Evolutionary conservation across 2,888 invertebrate species (phyloP).

Genomic region (Mythimna lalbum): DNA sequence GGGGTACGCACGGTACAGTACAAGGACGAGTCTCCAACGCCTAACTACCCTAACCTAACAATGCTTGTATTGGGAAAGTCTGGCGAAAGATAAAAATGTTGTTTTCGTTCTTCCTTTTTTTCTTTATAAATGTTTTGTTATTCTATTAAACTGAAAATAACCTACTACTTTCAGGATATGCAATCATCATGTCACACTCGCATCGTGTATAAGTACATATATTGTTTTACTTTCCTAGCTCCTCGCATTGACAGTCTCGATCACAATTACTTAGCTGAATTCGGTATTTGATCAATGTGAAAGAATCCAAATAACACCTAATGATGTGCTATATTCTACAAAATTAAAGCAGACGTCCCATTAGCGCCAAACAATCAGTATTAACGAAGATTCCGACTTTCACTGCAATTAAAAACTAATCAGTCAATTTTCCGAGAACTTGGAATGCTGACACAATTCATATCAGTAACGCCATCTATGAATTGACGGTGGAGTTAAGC

Average conservation of each 20-base stretch:
- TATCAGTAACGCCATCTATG: conserved; percentile 64
- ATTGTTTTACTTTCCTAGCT: not conserved
- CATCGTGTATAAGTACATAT: not conserved
- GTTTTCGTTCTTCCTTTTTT: no score
- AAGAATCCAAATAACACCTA: conserved; percentile 22
- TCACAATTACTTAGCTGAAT: no score
- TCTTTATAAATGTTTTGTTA: no score
- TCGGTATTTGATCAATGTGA: conserved; percentile 3
- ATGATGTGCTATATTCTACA: conserved; percentile 34
- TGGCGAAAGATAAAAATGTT: not conserved
- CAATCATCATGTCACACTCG: not conserved
- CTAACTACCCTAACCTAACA: conserved; percentile 7
- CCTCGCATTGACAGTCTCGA: not conserved
- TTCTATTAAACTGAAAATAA: no score
- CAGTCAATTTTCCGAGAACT: conserved; percentile 56
- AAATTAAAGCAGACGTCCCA: conserved; percentile 34
- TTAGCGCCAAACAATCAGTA: conserved; percentile 41
- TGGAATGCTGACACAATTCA: conserved; percentile 19
- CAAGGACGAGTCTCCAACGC: not conserved
- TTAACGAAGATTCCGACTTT: conserved; percentile 56
- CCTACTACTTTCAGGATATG: no score
- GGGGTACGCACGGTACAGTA: not conserved
- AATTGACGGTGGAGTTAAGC: conserved; percentile 10
- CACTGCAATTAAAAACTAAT: conserved; percentile 65
- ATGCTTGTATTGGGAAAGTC: not conserved